phyloP scores from a whole-genome alignment of 2,797 vertebrate genomes.

The Geotrypetes seraphini region DNA sequence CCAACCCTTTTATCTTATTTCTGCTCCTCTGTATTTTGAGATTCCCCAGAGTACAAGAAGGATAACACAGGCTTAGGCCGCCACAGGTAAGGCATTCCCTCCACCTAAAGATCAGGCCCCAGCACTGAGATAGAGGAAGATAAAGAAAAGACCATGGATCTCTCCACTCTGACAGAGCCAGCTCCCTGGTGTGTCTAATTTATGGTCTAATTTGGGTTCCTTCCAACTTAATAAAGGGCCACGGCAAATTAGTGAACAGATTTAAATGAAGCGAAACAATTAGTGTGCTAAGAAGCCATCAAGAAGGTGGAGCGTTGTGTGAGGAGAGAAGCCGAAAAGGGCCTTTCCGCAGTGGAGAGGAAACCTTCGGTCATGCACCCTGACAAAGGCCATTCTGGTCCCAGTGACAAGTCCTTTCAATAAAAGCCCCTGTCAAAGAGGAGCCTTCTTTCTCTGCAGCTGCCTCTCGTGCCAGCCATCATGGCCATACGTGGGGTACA shows the following conservation, averaged over 20 bases:
- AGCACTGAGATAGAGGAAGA: too few species aligned
- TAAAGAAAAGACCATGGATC: too few species aligned
- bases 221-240: conserved; percentile 43
- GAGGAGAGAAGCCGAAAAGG: conserved; percentile 31
- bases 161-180: too few species aligned
- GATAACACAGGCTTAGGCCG: too few species aligned
- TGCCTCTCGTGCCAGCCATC: conserved; percentile 28
- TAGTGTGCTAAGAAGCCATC: conserved; percentile 47
- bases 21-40: too few species aligned
- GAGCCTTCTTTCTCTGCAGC: conserved; percentile 34
- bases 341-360: conserved; percentile 40
- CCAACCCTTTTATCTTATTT: too few species aligned
- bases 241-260: conserved; percentile 44
- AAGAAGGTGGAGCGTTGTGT: conserved; percentile 45
- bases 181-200: conserved; percentile 35
- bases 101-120: too few species aligned
- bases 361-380: conserved; percentile 63
- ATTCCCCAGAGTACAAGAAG: too few species aligned
- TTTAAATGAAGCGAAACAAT: conserved; percentile 53
- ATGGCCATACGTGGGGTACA: conserved; percentile 17
- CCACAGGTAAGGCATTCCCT: too few species aligned
- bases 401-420: conserved; percentile 72
- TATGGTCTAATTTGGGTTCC: conserved; percentile 39
- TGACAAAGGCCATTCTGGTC: conserved; percentile 57
- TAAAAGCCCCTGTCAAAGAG: conserved; percentile 53